Conservation (phyloP, 2,888 invertebrate species). For the Diplolepis rosae region DNA sequence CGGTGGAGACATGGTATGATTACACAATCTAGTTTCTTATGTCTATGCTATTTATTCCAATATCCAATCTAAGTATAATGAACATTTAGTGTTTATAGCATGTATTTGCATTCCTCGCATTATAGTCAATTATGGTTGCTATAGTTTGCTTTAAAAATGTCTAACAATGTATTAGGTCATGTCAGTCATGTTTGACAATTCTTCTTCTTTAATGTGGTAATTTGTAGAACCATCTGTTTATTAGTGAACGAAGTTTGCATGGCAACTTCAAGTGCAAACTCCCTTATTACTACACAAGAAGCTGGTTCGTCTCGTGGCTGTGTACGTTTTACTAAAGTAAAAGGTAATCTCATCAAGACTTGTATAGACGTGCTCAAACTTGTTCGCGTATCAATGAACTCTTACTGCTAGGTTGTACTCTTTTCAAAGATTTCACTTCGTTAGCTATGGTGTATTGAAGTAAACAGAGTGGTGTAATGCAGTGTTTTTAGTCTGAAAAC, state of each 20-base stretch:
- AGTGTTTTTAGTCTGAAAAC: background rate
- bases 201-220: background rate
- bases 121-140: background rate
- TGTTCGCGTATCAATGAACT: slow-evolving; percentile 19
- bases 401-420: background rate
- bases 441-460: background rate
- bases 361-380: slow-evolving; percentile 27
- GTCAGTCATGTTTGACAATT: slow-evolving; percentile 2
- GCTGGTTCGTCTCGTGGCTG: background rate
- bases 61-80: background rate
- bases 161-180: background rate
- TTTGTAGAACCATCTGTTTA: background rate
- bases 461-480: slow-evolving; percentile 23
- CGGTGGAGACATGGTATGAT: too few species aligned
- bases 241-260: background rate
- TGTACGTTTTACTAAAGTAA: slow-evolving; percentile 27
- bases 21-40: too few species aligned
- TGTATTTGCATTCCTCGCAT: too few species aligned
- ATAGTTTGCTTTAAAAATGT: slow-evolving; percentile 20
- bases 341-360: slow-evolving; percentile 24
- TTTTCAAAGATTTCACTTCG: background rate
- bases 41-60: too few species aligned
- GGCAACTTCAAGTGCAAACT: background rate
- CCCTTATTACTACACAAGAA: slow-evolving; percentile 5
- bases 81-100: slow-evolving; percentile 6